These are phyloP conservation scores for Natator depressus DNA, from an alignment of 2,113 vertebrate genomes.

Conservation along the genomic window DNA sequence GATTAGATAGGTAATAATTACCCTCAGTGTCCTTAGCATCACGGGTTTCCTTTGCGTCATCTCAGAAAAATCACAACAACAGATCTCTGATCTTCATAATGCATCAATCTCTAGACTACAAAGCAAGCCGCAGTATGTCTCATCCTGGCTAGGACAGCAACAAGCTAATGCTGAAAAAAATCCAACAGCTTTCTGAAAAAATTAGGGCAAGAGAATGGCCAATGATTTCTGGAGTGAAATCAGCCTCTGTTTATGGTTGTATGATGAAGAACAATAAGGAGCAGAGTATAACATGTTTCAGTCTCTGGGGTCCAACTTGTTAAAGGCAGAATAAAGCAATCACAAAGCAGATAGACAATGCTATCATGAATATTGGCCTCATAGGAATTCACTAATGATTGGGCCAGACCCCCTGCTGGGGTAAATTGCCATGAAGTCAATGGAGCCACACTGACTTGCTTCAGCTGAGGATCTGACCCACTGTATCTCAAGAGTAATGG, in stretches of 20 bases:
- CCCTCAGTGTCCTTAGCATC: neutral
- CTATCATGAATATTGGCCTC: neutral
- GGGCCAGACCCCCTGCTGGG: neutral
- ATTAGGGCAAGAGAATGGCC: constrained; percentile 43
- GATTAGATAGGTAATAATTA: neutral
- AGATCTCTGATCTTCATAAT: neutral
- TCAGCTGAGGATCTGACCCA: neutral
- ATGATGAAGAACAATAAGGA: constrained; percentile 12
- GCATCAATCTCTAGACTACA: neutral
- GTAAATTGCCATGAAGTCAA: neutral
- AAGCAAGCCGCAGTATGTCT: neutral
- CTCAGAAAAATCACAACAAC: constrained; percentile 26
- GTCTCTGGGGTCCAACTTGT: neutral
- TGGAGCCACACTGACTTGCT: neutral
- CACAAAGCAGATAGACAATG: neutral
- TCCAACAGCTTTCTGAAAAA: neutral
- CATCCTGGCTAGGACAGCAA: constrained; percentile 11
- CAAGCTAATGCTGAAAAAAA: constrained; percentile 22
- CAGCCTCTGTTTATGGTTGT: neutral
- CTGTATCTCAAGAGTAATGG: neutral
- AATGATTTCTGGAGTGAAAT: neutral
- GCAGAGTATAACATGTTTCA: neutral
- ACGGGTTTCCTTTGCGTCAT: constrained; percentile 17
- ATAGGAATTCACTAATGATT: neutral
- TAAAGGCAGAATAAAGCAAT: neutral